Base-by-base conservation (phyloP, 1,140 invertebrate species). In the Carposina sasakii region DNA sequence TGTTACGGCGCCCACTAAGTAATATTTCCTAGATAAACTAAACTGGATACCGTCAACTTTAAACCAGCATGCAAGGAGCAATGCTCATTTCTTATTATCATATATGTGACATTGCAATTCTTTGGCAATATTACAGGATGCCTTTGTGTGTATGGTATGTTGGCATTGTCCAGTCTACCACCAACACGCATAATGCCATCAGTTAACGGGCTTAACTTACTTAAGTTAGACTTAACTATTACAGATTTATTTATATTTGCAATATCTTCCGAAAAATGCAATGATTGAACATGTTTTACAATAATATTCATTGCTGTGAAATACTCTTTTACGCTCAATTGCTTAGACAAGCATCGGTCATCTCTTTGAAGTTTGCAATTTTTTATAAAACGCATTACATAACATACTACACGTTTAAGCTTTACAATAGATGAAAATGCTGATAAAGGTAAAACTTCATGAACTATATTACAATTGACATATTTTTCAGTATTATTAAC, bases 31-130 rank as follows among this genome's bases (percentile, higher is more conserved):
- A 4, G 8, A 13, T 42, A 52, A 8, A 61, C 3, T 23, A 48
- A 5, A 57, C 5, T 17, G 39, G 51, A 20, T 30, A 67, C 23
- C 0, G 54, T 19, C 4, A 58, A 13, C 40, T 63, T 57, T 21
- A 48, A 40, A 19, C 63, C 63, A 15, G 34, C 53, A 52, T 77
- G 63, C 15, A 63, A 37, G 22, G 48, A 12, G 16, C 19, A 8
- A 40, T 73, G 72, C 24, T 59, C 46, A 22, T 61, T 3, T 12
- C 9, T 12, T 15, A 73, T 63, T 12, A 73, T 49, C n/a, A 67
- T 22, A 2, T 41, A 40, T 12, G 63, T 64, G 3, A 69, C n/a
- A 12, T 39, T 45, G 23, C 51, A 28, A 6, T 52, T 52, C 15
- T 24, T 31, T 2, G 60, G 49, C n/a, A 74, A 46, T 23, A 73